Evolutionary conservation across 1,140 invertebrate genomes (phyloP).

Genomic region (Drosophila punjabiensis): DNA sequence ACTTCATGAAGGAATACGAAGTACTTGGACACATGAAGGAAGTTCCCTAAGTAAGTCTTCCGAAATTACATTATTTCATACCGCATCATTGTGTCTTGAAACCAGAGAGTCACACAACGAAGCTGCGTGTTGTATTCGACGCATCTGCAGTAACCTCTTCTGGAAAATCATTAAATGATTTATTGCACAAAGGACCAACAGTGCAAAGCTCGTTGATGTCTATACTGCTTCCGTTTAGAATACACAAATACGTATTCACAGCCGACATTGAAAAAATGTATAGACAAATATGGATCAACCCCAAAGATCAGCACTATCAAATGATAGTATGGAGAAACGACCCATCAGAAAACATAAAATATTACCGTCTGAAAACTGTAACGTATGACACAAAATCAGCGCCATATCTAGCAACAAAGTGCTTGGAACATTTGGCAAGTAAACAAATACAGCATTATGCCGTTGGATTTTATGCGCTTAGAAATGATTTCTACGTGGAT

Average conservation of each 20-base stretch:
- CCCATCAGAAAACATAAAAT: not conserved
- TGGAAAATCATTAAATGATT: constrained; percentile 1
- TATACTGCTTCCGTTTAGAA: not conserved
- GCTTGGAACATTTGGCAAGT: too few relatives aligned
- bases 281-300: not conserved
- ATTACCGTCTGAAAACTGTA: too few relatives aligned
- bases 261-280: not conserved
- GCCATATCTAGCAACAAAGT: too few relatives aligned
- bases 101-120: not conserved
- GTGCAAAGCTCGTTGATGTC: not conserved
- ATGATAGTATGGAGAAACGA: not conserved
- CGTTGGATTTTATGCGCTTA: too few relatives aligned
- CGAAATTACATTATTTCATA: not conserved
- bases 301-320: not conserved
- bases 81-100: not conserved
- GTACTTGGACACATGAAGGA: constrained; percentile 65
- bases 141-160: not conserved
- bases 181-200: not conserved
- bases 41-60: not conserved
- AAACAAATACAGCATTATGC: too few relatives aligned
- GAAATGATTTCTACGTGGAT: too few relatives aligned
- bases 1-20: too few relatives aligned
- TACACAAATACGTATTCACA: not conserved
- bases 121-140: not conserved
- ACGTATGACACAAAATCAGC: too few relatives aligned